Evolutionary conservation across 2,888 invertebrate genomes (phyloP), one percentile per base, ranked within the genome.

Genomic region (Scelioninae gen. 1): DNA sequence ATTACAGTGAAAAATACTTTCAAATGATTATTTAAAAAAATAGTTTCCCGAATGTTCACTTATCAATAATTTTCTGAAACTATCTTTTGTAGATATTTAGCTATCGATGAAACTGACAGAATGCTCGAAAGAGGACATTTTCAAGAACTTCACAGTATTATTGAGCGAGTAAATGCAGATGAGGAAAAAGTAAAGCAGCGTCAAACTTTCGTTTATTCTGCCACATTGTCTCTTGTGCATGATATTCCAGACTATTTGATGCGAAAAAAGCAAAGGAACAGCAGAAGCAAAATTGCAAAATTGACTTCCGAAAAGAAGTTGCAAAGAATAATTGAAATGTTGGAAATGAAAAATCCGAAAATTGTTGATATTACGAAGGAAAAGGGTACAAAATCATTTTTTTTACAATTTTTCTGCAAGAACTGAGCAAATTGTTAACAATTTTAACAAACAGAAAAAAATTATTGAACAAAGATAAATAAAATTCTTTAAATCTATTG

Each of bases 111-210:
- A 93, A 99, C 99, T 0, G 99, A 99, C 92, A 94, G 99, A 80
- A 99, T 99, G 99, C 93, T 99, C 13, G 99, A 99, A 91, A 96
- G 95, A 85, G 98, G 98, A 0, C 99, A 99, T 91, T 99, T 99
- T 92, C 96, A 97, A 85, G 99, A 99, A 93, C 92, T 99, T 1
- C 95, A 96, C 23, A 94, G 95, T 11, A 93, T 99, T 45, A 91
- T 99, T 5, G 96, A 96, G 85, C 93, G 95, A 0, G 93, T 99
- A 6, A 98, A 99, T 92, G 93, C 93, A 11, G 95, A 96, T 87
- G 94, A 95, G 45, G 89, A 88, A 0, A 94, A 94, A 47, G 93
- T 94, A 16, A 93, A 93, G 63, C 89, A 93, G 40, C 93, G 99
- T 1, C 99, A 99, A 93, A 98, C 96, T 90, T 98, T 99, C 90